Evolutionary conservation across 2,113 vertebrate species (phyloP).

Genomic region (Melanotaenia duboulayi): DNA sequence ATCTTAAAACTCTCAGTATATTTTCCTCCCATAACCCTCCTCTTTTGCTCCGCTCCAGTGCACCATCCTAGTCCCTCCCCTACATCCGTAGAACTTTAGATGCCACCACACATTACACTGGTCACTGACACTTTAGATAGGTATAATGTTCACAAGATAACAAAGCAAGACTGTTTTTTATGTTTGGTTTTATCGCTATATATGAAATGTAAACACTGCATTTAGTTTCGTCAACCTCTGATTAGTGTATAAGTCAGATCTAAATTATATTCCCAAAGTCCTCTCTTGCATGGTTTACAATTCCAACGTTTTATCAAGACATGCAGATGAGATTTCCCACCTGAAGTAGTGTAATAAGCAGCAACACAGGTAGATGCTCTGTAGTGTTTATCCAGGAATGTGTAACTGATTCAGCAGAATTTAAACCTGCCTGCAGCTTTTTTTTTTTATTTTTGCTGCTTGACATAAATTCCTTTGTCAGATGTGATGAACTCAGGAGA

Average conservation of each 20-base stretch:
- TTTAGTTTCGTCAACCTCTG: slow-evolving; percentile 44
- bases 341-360: slow-evolving; percentile 19
- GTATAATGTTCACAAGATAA: slow-evolving; percentile 52
- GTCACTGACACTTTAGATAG: slow-evolving; percentile 81
- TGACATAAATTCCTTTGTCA: slow-evolving; percentile 16
- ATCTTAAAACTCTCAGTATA: slow-evolving; percentile 47
- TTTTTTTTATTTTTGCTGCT: slow-evolving; percentile 31
- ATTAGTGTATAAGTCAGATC: slow-evolving; percentile 28
- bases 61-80: slow-evolving; percentile 1
- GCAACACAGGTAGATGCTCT: slow-evolving; percentile 20
- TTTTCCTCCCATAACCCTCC: slow-evolving; percentile 31
- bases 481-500: slow-evolving; percentile 24
- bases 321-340: slow-evolving; percentile 6
- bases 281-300: slow-evolving; percentile 47
- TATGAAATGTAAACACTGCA: slow-evolving; percentile 57
- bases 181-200: slow-evolving; percentile 71
- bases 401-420: slow-evolving; percentile 28
- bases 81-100: slow-evolving; percentile 52
- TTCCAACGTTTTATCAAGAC: slow-evolving; percentile 38
- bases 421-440: slow-evolving; percentile 36
- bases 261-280: slow-evolving; percentile 28
- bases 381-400: slow-evolving; percentile 15
- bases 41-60: slow-evolving; percentile 11
- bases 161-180: slow-evolving; percentile 62
- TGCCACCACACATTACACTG: slow-evolving; percentile 43